Evolutionary conservation across 2,888 invertebrate species (phyloP), one percentile per base, ranked within the genome.

Genomic region (Nemapogon koenigi): DNA sequence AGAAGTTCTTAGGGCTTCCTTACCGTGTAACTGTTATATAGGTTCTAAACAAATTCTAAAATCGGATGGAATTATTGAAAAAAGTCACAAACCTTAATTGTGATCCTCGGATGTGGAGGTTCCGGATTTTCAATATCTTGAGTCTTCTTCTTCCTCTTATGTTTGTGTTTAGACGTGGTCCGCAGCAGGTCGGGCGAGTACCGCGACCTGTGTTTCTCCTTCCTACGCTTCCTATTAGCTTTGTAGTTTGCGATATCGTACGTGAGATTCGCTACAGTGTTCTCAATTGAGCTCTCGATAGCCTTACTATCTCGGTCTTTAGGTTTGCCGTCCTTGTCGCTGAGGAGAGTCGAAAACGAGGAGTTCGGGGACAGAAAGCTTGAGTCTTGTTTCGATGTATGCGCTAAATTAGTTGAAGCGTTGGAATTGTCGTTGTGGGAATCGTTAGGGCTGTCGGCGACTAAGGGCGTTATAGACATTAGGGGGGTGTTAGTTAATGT

Each of bases 101-200:
- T 91, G 39, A 91, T 91, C 57, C 90, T 84, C 16, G 90, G 87
- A 63, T 87, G 87, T 16, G 84, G 84, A 36, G 57, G 53, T 2
- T 79, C 69, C 2, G 78, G 78, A 48, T 81, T 75, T 41, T 78
- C 76, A 43, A 85, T 65, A 51, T 89, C 88, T 42, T 88, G 81
- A 67, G 90, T 90, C 81, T 89, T 87, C 80, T 91, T 91, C 44
- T 90, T 82, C 55, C 91, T 91, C 27, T 90, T 82, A 56, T 91
- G 91, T 50, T 91, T 88, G 43, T 90, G 88, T 52, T 88, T 90
- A 2, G 83, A 84, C 2, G 86, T 84, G 2, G 83, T 81, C 16
- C 84, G 81, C 44, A 84, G 60, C 15, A 85, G 65, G 54, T 88
- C 88, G 0, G 88, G 88, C 0, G 88, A 87, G 51, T 89, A 89